Evolutionary conservation across 53 echinoderm and acorn worm species (phyloP).

Genomic region (Pentamera pediparva): DNA sequence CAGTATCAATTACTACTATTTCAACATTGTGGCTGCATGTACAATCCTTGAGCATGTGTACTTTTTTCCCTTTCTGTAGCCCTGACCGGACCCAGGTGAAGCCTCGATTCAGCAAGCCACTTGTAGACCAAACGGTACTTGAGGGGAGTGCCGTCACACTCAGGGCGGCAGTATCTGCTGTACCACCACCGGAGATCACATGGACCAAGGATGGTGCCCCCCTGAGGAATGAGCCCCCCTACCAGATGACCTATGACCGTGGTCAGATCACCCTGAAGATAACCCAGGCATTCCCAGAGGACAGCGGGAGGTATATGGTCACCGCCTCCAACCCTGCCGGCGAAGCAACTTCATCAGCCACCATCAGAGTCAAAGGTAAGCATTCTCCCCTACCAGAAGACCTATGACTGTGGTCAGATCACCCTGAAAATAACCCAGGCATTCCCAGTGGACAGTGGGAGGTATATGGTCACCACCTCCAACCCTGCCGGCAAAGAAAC

Average conservation of each 20-base stretch:
- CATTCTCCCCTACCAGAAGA: constrained; percentile 36
- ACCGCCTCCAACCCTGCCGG: constrained; percentile 43
- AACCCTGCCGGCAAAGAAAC: constrained; percentile 19
- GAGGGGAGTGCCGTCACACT: constrained; percentile 38
- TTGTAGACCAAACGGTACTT: constrained; percentile 40
- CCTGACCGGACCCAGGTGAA: constrained; percentile 1
- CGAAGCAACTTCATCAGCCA: background rate
- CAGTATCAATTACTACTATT: too few species aligned
- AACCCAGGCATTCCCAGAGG: constrained; percentile 37
- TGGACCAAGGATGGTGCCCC: constrained; percentile 64
- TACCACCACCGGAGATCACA: constrained; percentile 34
- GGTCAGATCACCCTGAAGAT: constrained; percentile 55
- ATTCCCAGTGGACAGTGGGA: constrained; percentile 54
- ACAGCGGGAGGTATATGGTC: constrained; percentile 60
- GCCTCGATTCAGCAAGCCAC: constrained; percentile 50
- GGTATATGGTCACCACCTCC: constrained; percentile 50
- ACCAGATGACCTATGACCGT: constrained; percentile 47
- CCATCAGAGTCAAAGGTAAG: constrained; percentile 22
- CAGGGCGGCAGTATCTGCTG: constrained; percentile 35
- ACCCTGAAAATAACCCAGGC: constrained; percentile 43
- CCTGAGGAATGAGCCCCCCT: constrained; percentile 37
- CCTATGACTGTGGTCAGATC: constrained; percentile 45
- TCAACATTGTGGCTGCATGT: too few species aligned
- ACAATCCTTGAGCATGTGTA: too few species aligned
- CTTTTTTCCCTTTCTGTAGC: background rate